These are phyloP conservation scores for Acholoe squamosa DNA, from an alignment of 2,888 invertebrate genomes.

Conservation along the genomic window DNA sequence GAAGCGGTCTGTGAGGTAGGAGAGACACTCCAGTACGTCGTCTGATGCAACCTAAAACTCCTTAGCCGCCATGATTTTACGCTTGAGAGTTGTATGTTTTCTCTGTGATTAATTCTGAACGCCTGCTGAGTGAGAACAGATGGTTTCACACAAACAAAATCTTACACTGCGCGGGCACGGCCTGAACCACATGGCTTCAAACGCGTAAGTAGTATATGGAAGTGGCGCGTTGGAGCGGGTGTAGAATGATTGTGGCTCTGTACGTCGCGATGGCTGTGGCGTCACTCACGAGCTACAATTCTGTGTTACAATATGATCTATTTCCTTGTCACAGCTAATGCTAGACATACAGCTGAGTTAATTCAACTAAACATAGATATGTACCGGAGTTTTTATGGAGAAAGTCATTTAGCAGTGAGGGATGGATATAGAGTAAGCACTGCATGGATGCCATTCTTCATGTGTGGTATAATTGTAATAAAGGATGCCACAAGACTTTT, in stretches of 20 bases:
- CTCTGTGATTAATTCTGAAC: neutral
- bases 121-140: constrained; percentile 11
- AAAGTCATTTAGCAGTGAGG: no score
- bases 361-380: no score
- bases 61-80: neutral
- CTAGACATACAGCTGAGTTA: no score
- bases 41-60: constrained; percentile 1
- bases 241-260: no score
- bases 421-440: no score
- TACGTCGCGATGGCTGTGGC: no score
- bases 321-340: no score
- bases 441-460: no score
- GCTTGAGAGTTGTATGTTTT: constrained; percentile 33
- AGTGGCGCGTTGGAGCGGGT: neutral
- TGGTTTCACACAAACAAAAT: neutral
- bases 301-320: no score
- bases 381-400: no score
- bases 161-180: neutral
- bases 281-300: no score
- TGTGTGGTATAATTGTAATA: no score
- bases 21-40: neutral
- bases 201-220: neutral
- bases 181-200: neutral
- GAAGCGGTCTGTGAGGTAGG: neutral
- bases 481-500: neutral